A percentile compares a stretch with the other conserved stretches of the same genome.
Conservation (phyloP, 1,140 invertebrate species). For the Atta texana region DNA sequence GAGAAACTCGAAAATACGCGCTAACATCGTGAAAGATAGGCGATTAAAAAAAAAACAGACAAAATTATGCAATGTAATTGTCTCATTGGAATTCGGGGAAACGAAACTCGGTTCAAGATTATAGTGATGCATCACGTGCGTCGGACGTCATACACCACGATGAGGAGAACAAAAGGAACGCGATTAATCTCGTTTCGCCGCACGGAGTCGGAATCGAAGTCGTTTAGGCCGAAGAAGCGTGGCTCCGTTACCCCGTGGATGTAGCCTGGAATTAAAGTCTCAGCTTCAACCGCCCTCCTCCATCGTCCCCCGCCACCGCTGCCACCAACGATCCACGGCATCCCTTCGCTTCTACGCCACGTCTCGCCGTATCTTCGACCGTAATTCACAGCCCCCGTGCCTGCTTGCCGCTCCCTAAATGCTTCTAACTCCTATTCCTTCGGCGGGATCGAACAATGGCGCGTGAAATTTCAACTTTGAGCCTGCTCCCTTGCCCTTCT, state of each 20-base stretch:
- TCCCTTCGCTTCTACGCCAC: conserved; percentile 69
- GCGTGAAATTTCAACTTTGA: conserved; percentile 86
- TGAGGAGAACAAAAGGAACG: conserved; percentile 66
- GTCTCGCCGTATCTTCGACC: conserved; percentile 80
- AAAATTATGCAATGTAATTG: background rate
- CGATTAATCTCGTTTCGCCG: conserved; percentile 80
- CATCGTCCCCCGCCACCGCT: conserved; percentile 63
- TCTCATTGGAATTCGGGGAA: background rate
- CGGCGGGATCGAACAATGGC: conserved; percentile 84
- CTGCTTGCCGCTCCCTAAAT: conserved; percentile 81
- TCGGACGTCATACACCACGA: background rate
- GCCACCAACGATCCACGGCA: conserved; percentile 53
- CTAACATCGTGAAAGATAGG: no score
- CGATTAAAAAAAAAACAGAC: background rate
- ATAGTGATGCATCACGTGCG: background rate
- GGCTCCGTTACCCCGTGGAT: conserved; percentile 71
- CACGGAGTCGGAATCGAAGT: conserved; percentile 80
- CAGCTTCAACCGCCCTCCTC: conserved; percentile 66
- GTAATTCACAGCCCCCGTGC: conserved; percentile 83
- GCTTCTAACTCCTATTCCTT: conserved; percentile 84
- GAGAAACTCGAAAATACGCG: background rate
- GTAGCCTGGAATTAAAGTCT: conserved; percentile 83
- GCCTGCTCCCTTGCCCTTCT: conserved; percentile 69
- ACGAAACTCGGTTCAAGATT: background rate
- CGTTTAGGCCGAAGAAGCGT: conserved; percentile 74